Evolutionary conservation across 2,888 invertebrate genomes (phyloP).

Genomic region (Onthophagus sagittarius): DNA sequence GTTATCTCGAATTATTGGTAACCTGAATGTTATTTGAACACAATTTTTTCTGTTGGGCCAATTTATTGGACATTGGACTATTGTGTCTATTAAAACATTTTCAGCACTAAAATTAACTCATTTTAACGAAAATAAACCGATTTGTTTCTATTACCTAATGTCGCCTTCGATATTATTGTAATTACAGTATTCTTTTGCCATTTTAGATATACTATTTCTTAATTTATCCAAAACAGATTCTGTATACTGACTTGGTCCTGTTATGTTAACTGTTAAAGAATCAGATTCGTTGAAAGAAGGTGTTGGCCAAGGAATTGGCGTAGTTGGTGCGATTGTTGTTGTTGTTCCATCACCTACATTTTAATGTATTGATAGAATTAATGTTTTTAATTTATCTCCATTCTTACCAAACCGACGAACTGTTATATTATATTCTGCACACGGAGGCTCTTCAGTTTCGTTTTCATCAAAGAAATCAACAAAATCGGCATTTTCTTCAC

Average conservation of each 20-base stretch:
- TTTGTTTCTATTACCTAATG: background rate
- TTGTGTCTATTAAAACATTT: background rate
- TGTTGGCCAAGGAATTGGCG: background rate
- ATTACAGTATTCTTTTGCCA: background rate
- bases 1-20: background rate
- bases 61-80: background rate
- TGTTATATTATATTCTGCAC: background rate
- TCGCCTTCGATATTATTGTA: background rate
- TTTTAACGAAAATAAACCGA: background rate
- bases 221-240: background rate
- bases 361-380: no score
- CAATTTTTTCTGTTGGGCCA: background rate
- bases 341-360: background rate
- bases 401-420: background rate
- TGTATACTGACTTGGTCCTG: background rate
- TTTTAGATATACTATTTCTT: background rate
- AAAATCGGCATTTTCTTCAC: background rate
- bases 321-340: background rate
- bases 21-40: background rate
- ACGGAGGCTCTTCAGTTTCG: background rate
- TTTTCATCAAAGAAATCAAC: background rate
- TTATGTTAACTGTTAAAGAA: background rate
- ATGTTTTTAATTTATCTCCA: no score
- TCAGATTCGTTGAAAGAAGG: background rate
- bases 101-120: background rate